Conservation (phyloP, 2,113 vertebrate species). For the Polyodon spathula region DNA sequence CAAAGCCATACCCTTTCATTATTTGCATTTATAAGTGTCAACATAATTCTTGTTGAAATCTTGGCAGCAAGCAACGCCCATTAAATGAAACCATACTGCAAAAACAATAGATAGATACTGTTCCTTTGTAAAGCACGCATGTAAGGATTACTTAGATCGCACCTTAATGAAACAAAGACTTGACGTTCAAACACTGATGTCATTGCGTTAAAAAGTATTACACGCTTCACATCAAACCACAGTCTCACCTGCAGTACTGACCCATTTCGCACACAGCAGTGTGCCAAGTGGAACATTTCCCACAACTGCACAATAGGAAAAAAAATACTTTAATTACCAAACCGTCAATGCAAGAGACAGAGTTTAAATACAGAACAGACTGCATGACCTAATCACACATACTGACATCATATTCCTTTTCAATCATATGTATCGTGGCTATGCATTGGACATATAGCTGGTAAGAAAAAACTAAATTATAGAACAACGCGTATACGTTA, state of each 20-base stretch:
- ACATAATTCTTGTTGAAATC: neutral
- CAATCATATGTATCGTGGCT: too few relatives aligned
- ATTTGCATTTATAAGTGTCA: neutral
- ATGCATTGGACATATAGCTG: too few relatives aligned
- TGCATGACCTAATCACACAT: too few relatives aligned
- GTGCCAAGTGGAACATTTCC: neutral
- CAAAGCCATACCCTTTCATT: neutral
- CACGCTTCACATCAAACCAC: neutral
- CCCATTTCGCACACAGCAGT: neutral
- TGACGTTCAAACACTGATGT: neutral
- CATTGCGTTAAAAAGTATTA: neutral
- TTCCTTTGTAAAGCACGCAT: constrained; percentile 5
- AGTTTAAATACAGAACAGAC: too few relatives aligned
- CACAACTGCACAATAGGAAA: neutral
- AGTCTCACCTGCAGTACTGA: neutral
- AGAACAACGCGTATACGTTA: too few relatives aligned
- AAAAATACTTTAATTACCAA: too few relatives aligned
- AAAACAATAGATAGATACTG: neutral
- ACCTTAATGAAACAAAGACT: constrained; percentile 6
- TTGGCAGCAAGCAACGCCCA: neutral
- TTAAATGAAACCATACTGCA: constrained; percentile 9
- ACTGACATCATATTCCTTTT: too few relatives aligned
- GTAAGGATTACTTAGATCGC: neutral
- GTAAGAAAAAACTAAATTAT: too few relatives aligned
- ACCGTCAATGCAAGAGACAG: too few relatives aligned